phyloP scores from a whole-genome alignment of 2,113 vertebrate species.

The Neodontobutis hainanensis region DNA sequence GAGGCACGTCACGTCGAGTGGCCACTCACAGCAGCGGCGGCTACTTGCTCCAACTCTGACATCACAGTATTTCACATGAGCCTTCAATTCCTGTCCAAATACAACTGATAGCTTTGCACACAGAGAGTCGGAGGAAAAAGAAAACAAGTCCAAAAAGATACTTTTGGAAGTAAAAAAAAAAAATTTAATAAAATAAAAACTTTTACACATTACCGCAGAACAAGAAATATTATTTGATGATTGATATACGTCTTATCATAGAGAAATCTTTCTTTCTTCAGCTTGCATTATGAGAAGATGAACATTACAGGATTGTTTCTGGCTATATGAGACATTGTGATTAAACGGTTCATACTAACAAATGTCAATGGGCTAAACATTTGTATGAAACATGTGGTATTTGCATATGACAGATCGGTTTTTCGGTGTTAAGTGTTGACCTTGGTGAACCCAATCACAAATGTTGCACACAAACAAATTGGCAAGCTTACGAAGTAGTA shows the following conservation, averaged over 20 bases:
- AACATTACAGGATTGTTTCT: background rate
- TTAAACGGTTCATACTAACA: constrained; percentile 1
- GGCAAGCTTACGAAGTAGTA: constrained; percentile 58
- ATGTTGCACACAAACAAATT: constrained; percentile 41
- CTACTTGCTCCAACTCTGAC: constrained; percentile 47
- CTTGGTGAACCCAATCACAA: constrained; percentile 36
- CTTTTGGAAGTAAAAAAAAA: too few relatives aligned
- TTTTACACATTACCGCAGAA: background rate
- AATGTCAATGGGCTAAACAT: constrained; percentile 5
- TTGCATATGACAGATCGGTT: constrained; percentile 8
- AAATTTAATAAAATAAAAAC: too few relatives aligned
- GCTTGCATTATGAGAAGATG: background rate
- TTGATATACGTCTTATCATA: too few relatives aligned
- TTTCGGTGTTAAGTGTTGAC: constrained; percentile 20
- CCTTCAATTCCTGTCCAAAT: constrained; percentile 41
- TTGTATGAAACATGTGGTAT: background rate
- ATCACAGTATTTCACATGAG: constrained; percentile 53
- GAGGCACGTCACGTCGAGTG: constrained; percentile 54
- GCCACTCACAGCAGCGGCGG: constrained; percentile 45
- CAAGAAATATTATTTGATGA: too few relatives aligned
- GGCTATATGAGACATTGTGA: background rate
- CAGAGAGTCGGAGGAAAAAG: background rate
- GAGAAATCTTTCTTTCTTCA: too few relatives aligned
- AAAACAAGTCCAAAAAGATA: constrained; percentile 1
- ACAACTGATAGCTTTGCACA: constrained; percentile 30